phyloP scores from a whole-genome alignment of 1,140 invertebrate species.

The Oryctes rhinoceros region DNA sequence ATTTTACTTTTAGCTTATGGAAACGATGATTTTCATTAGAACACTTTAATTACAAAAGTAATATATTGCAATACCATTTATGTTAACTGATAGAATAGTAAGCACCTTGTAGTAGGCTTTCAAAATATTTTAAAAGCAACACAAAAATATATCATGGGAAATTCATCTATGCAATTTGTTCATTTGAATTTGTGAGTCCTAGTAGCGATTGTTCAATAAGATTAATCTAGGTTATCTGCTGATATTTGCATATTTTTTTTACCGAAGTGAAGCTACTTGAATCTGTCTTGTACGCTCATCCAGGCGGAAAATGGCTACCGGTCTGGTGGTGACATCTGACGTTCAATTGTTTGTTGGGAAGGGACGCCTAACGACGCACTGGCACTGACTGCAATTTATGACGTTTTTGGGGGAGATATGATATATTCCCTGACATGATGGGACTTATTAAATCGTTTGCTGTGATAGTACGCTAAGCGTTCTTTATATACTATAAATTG shows the following conservation, averaged over 20 bases:
- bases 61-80: too few species aligned
- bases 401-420: conserved; percentile 53
- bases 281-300: conserved; percentile 52
- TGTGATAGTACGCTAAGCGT: conserved; percentile 28
- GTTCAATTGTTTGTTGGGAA: conserved; percentile 55
- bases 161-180: too few species aligned
- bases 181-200: too few species aligned
- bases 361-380: conserved; percentile 46
- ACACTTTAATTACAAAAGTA: too few species aligned
- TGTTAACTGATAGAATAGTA: too few species aligned
- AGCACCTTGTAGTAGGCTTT: too few species aligned
- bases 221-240: not conserved
- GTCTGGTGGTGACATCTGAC: conserved; percentile 59
- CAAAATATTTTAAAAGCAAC: too few species aligned
- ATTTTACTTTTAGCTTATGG: too few species aligned
- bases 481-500: not conserved
- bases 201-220: too few species aligned
- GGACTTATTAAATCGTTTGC: conserved; percentile 25
- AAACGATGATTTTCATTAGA: too few species aligned
- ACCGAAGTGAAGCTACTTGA: not conserved
- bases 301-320: conserved; percentile 58
- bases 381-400: conserved; percentile 60
- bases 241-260: conserved; percentile 16
- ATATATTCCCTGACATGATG: conserved; percentile 37
- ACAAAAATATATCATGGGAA: too few species aligned